These are phyloP conservation scores for Spodoptera litura DNA, from an alignment of 1,140 invertebrate species.

Conservation along the genomic window DNA sequence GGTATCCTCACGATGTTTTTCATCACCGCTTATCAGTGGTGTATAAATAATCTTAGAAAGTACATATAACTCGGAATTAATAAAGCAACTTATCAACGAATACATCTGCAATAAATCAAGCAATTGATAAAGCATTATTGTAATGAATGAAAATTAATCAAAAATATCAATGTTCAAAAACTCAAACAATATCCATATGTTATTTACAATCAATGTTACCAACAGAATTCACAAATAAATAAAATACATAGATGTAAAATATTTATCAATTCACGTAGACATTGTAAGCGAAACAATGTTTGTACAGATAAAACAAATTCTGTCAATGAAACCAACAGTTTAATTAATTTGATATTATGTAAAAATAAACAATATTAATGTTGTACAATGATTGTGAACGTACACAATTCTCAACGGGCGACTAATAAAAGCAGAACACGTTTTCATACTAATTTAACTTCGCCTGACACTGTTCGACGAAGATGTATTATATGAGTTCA, in stretches of 20 bases:
- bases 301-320: constrained; percentile 16
- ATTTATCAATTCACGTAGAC: constrained; percentile 8
- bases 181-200: neutral
- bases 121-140: too few relatives aligned
- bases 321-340: constrained; percentile 16
- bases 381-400: constrained; percentile 59
- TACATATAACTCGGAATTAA: too few relatives aligned
- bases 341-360: constrained; percentile 27
- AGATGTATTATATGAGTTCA: constrained; percentile 43
- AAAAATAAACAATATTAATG: constrained; percentile 56
- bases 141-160: too few relatives aligned
- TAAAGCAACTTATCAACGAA: too few relatives aligned
- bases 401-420: constrained; percentile 57
- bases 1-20: too few relatives aligned
- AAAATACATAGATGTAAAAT: neutral
- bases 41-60: too few relatives aligned
- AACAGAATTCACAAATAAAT: neutral
- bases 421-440: constrained; percentile 69
- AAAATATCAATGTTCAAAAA: neutral
- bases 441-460: constrained; percentile 72
- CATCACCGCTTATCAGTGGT: too few relatives aligned
- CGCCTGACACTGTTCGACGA: constrained; percentile 50
- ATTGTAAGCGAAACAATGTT: neutral
- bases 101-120: too few relatives aligned
- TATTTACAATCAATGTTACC: neutral